Evolutionary conservation across 2,888 invertebrate species (phyloP).

Genomic region (Dasysyrphus tricinctus): DNA sequence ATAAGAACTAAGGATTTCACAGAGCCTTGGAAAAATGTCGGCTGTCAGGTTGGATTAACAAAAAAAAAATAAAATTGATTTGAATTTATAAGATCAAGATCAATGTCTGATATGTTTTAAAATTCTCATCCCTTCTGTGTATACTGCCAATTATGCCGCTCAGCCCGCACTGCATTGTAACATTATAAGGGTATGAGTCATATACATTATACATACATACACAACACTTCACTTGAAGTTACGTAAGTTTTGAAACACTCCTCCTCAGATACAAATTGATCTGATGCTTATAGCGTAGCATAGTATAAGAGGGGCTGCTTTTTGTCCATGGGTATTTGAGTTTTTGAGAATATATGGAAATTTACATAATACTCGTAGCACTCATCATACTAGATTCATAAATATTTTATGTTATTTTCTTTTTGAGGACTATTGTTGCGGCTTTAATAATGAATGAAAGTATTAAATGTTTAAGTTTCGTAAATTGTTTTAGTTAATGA

Average conservation of each 20-base stretch:
- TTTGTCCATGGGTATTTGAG: neutral
- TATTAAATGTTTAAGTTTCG: too few relatives aligned
- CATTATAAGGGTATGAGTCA: neutral
- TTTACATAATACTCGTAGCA: too few relatives aligned
- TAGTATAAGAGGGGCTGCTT: neutral
- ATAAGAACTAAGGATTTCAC: neutral
- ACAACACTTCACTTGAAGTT: neutral
- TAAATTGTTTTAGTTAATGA: too few relatives aligned
- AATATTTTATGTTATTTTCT: too few relatives aligned
- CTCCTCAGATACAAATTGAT: neutral
- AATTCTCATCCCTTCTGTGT: neutral
- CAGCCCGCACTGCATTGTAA: neutral
- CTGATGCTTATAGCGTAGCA: neutral
- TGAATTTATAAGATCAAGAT: slow-evolving; percentile 6
- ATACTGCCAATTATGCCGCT: neutral
- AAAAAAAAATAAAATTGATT: neutral
- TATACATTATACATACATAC: too few relatives aligned
- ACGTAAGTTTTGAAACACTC: neutral
- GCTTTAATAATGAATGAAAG: too few relatives aligned
- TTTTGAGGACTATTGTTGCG: too few relatives aligned
- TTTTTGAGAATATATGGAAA: neutral
- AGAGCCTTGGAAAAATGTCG: neutral
- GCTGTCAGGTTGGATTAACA: neutral
- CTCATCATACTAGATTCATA: neutral
- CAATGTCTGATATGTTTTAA: slow-evolving; percentile 7